Percentiles rank a stretch among this genome's conserved stretches.
Conservation (phyloP, 2,888 invertebrate genomes). For the Leucoma salicis region DNA sequence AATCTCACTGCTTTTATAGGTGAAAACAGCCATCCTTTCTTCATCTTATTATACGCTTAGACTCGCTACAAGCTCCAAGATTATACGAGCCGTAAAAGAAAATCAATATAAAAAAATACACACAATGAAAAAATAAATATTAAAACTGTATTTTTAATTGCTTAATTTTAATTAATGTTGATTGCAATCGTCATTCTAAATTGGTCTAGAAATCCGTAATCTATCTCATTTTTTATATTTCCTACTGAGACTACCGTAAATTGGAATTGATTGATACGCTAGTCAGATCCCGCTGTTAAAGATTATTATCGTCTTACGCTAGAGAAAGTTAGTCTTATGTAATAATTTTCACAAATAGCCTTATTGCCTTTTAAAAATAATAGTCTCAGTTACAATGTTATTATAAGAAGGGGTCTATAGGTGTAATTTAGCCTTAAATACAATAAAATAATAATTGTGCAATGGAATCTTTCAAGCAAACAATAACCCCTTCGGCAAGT, state of each 20-base stretch:
- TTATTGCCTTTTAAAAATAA: no score
- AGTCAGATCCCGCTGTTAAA: neutral
- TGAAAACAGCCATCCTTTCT: neutral
- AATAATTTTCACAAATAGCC: no score
- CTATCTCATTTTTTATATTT: neutral
- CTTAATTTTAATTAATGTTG: neutral
- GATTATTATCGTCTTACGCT: constrained; percentile 1
- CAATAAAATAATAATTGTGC: no score
- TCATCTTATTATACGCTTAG: neutral
- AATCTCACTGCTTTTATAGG: neutral
- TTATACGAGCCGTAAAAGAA: no score
- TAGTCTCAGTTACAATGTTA: no score
- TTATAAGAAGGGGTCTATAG: no score
- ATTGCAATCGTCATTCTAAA: constrained; percentile 1
- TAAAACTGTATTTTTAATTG: no score
- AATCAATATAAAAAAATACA: neutral
- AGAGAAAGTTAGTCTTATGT: neutral
- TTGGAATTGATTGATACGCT: constrained; percentile 1
- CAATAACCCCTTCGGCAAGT: no score
- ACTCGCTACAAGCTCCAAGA: neutral
- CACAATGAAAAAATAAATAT: neutral
- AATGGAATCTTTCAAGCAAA: no score
- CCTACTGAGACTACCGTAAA: constrained; percentile 1
- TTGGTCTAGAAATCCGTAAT: neutral
- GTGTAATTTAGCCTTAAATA: no score